These are phyloP conservation scores for Girardinus metallicus DNA, from an alignment of 2,797 vertebrate genomes.

Conservation along the genomic window DNA sequence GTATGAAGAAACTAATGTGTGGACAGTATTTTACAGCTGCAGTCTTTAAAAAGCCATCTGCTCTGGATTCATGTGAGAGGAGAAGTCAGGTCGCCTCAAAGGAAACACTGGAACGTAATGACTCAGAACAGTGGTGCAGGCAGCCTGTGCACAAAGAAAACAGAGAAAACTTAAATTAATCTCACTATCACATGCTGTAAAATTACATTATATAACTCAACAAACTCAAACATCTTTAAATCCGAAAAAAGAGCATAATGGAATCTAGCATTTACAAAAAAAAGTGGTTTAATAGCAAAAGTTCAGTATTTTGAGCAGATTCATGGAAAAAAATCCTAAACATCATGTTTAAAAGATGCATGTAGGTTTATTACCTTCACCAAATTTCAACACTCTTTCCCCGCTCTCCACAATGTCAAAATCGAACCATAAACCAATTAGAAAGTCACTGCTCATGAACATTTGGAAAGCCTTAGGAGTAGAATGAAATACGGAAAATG, in stretches of 20 bases:
- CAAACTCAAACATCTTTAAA: background rate
- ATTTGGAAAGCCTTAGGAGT: background rate
- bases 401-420: background rate
- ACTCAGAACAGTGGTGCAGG: constrained; percentile 17
- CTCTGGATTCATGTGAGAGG: constrained; percentile 15
- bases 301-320: background rate
- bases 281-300: background rate
- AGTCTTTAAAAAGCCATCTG: constrained; percentile 33
- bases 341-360: background rate
- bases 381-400: background rate
- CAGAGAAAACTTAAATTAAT: background rate
- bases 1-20: constrained; percentile 20
- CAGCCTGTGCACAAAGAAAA: constrained; percentile 1
- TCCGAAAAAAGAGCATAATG: background rate
- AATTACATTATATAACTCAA: background rate
- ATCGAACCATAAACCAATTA: background rate
- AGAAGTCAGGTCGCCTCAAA: constrained; percentile 12
- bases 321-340: background rate
- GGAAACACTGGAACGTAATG: constrained; percentile 23
- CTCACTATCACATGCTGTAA: background rate
- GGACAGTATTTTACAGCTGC: constrained; percentile 24
- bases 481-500: constrained; percentile 1
- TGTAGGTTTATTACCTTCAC: background rate
- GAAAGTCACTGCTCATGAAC: background rate
- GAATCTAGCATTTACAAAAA: background rate